A percentile compares a stretch with the other conserved stretches of the same genome.
phyloP scores from a whole-genome alignment of 1,140 invertebrate genomes.

The Pogonomyrmex californicus region DNA sequence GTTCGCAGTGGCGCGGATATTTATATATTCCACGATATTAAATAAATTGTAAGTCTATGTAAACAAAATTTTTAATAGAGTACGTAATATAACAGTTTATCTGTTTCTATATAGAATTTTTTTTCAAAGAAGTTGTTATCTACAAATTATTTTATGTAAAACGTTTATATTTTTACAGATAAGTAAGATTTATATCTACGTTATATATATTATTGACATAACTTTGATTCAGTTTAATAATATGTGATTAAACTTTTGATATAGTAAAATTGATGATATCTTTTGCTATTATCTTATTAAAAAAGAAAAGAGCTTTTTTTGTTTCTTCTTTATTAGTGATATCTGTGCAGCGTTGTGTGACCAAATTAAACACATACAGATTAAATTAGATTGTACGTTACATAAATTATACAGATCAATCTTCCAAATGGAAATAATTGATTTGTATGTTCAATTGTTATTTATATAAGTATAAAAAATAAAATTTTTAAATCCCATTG shows the following conservation, averaged over 20 bases:
- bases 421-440: background rate
- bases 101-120: background rate
- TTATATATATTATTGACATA: background rate
- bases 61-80: conserved; percentile 17
- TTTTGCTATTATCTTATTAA: background rate
- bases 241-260: background rate
- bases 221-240: background rate
- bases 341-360: background rate
- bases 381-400: background rate
- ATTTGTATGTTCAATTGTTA: background rate
- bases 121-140: background rate
- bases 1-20: conserved; percentile 69
- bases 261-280: background rate
- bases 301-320: background rate
- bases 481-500: background rate
- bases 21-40: conserved; percentile 38
- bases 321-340: background rate
- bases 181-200: background rate
- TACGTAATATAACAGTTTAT: background rate
- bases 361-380: background rate
- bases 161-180: background rate
- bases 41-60: conserved; percentile 21
- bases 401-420: background rate
- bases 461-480: background rate
- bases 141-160: conserved; percentile 8